Base-by-base conservation (phyloP, 1,140 invertebrate species). In the Zeugodacus cucurbitae region DNA sequence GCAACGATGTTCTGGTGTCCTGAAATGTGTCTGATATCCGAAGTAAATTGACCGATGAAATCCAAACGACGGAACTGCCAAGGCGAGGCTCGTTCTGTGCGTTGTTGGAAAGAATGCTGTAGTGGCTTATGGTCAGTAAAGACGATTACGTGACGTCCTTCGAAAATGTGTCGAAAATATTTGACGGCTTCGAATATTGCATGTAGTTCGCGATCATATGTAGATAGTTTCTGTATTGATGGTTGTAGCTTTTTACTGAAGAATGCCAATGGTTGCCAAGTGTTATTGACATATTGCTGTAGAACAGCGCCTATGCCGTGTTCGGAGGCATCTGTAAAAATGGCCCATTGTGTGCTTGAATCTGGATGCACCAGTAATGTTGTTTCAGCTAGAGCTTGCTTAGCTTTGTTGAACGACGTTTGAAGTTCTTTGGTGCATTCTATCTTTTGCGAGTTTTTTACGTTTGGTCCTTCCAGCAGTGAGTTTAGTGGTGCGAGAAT, bases 111-210 rank as follows among this genome's bases (percentile, higher is more conserved):
- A 91, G 0, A 90, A 82, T 87, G 90, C 11, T 87, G 88, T 20
- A 93, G 74, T 17, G 92, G 92, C 88, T 92, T 92, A 70, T 93
- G 92, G 86, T 92, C 90, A 0, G 91, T 93, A 74, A 59, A 90
- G 17, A 93, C 90, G 0, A 37, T 88, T 48, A 93, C 90, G 26
- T 89, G 11, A 37, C 89, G 59, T 4, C 90, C 91, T 90, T 93
- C 93, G 2, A 94, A n/a, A 41, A 91, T 88, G 48, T 92, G 89
- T 34, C 87, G 64, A 88, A 94, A 94, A 88, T 89, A 89, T 86
- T 90, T 89, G 0, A 93, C 87, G 0, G 90, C 88, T 29, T 11
- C 11, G 89, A 91, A 93, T 6, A 91, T n/a, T n/a, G n/a, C n/a
- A n/a, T n/a, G n/a, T n/a, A n/a, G n/a, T n/a, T n/a, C n/a, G n/a